phyloP scores from a whole-genome alignment of 2,797 vertebrate species.

The Melanotaenia maccullochi region DNA sequence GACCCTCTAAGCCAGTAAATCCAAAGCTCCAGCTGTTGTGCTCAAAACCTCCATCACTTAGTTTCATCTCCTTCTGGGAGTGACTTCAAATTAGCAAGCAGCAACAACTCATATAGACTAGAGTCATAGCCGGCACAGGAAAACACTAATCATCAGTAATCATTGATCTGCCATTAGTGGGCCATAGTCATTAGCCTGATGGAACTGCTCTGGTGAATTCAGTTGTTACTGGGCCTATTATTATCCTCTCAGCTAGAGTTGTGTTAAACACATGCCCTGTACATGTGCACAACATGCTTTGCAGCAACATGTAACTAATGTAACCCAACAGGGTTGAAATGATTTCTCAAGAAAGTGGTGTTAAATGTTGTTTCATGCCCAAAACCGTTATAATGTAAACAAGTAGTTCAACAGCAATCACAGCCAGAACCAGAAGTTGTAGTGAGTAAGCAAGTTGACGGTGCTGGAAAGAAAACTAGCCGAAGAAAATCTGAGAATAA shows the following conservation, averaged over 20 bases:
- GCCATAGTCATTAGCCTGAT: constrained; percentile 55
- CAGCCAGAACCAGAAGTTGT: constrained; percentile 15
- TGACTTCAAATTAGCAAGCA: constrained; percentile 54
- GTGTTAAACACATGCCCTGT: constrained; percentile 17
- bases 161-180: constrained; percentile 58
- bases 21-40: constrained; percentile 67
- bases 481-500: neutral
- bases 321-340: neutral
- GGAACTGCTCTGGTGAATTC: constrained; percentile 45
- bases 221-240: constrained; percentile 35
- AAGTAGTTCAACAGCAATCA: constrained; percentile 21
- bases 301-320: constrained; percentile 11
- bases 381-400: constrained; percentile 14
- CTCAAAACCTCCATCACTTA: constrained; percentile 58
- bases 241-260: constrained; percentile 37
- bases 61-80: constrained; percentile 47
- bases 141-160: constrained; percentile 67
- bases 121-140: constrained; percentile 33
- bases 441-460: constrained; percentile 12
- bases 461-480: neutral
- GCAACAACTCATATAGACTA: constrained; percentile 31
- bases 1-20: constrained; percentile 62
- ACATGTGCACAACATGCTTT: constrained; percentile 3
- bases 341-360: neutral
- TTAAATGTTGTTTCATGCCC: neutral